Evolutionary conservation across 2,888 invertebrate species (phyloP).

Genomic region (Girardia tigrina): DNA sequence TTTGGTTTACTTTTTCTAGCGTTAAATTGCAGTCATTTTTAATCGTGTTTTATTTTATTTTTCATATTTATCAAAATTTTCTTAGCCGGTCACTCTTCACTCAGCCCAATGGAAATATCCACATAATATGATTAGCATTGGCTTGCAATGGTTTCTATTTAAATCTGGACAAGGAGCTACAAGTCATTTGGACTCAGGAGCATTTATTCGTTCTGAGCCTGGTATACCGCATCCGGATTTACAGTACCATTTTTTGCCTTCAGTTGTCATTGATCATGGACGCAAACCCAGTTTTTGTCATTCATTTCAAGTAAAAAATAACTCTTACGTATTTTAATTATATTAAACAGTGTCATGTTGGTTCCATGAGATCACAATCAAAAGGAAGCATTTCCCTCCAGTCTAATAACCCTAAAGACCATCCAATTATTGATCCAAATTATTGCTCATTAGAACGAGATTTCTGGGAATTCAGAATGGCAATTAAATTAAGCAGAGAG

Average conservation of each 20-base stretch:
- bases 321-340: background rate
- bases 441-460: constrained; percentile 63
- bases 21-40: no score
- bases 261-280: constrained; percentile 53
- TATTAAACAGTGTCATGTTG: constrained; percentile 48
- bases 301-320: constrained; percentile 49
- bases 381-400: constrained; percentile 65
- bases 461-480: constrained; percentile 49
- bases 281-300: constrained; percentile 50
- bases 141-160: constrained; percentile 51
- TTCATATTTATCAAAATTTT: no score
- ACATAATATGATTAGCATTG: constrained; percentile 52
- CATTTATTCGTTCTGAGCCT: constrained; percentile 49
- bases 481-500: constrained; percentile 43
- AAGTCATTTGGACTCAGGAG: constrained; percentile 52
- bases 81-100: constrained; percentile 41
- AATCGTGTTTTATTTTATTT: no score
- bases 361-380: constrained; percentile 65
- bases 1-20: no score
- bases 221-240: constrained; percentile 51
- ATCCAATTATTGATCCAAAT: constrained; percentile 75
- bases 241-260: constrained; percentile 53
- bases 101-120: constrained; percentile 53
- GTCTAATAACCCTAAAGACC: constrained; percentile 62
- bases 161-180: constrained; percentile 50